Evolutionary conservation across 2,797 vertebrate species (phyloP).

Genomic region (Botia almorhae): DNA sequence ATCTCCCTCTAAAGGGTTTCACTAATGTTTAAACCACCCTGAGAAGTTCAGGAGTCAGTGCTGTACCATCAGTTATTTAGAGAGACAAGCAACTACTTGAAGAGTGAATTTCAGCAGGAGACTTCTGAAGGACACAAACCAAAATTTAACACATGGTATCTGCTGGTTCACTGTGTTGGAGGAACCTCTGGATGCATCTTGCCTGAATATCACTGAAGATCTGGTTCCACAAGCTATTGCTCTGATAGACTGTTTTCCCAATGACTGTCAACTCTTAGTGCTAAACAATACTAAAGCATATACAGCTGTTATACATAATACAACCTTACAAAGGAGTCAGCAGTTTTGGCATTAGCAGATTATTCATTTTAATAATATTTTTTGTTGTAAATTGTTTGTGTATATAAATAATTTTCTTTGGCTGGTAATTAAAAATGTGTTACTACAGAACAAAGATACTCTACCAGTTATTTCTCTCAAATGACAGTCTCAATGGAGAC

Average conservation of each 20-base stretch:
- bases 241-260: background rate
- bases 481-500: no score
- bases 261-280: background rate
- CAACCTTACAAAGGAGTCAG: background rate
- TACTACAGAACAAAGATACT: background rate
- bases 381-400: background rate
- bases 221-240: no score
- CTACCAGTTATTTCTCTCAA: no score
- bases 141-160: no score
- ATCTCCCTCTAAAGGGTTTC: background rate
- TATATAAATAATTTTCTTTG: constrained; percentile 18
- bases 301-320: background rate
- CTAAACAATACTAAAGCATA: background rate
- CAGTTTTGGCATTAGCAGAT: background rate
- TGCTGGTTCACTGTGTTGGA: no score
- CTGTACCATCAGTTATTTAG: background rate
- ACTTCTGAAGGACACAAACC: background rate
- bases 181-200: no score
- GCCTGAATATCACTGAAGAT: no score
- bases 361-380: background rate
- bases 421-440: constrained; percentile 1
- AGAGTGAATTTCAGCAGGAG: background rate
- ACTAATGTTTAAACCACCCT: background rate
- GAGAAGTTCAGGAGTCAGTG: no score
- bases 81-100: background rate